A percentile compares a stretch with the other conserved stretches of the same genome.
Conservation (phyloP, 2,113 vertebrate species). For the Amphiprion ocellaris region DNA sequence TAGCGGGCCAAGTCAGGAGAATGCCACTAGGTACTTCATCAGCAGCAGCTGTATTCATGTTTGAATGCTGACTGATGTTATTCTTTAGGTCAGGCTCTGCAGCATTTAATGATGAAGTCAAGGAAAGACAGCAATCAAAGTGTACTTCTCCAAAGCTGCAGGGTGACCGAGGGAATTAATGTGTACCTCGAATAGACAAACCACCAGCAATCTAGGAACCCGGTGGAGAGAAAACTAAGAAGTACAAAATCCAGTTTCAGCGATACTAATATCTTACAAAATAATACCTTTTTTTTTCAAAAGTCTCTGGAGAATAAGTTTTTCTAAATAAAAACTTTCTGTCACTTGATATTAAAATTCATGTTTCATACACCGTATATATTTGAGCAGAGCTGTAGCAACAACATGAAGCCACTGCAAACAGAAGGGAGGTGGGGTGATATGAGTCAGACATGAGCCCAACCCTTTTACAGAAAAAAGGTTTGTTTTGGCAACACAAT, state of each 20-base stretch:
- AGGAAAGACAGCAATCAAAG: constrained; percentile 20
- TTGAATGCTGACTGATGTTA: constrained; percentile 8
- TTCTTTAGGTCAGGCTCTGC: constrained; percentile 30
- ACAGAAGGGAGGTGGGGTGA: constrained; percentile 35
- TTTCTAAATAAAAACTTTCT: neutral
- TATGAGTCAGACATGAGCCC: constrained; percentile 50
- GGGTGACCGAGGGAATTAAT: constrained; percentile 17
- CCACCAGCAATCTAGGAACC: constrained; percentile 22
- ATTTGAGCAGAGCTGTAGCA: neutral
- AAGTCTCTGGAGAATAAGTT: neutral
- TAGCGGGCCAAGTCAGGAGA: neutral
- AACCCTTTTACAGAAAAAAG: constrained; percentile 31
- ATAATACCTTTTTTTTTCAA: neutral
- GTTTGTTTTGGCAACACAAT: constrained; percentile 59
- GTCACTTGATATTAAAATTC: constrained; percentile 4
- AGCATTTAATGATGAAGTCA: constrained; percentile 53
- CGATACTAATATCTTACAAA: neutral
- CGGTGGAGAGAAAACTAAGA: constrained; percentile 16
- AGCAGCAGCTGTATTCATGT: constrained; percentile 29
- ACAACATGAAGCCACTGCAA: constrained; percentile 1
- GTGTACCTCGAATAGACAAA: constrained; percentile 24
- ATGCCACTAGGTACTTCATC: constrained; percentile 8
- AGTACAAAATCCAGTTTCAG: constrained; percentile 4
- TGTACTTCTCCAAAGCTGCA: constrained; percentile 25
- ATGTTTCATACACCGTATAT: neutral